Conservation (phyloP, 2,113 vertebrate species). For the Hippotragus niger region DNA sequence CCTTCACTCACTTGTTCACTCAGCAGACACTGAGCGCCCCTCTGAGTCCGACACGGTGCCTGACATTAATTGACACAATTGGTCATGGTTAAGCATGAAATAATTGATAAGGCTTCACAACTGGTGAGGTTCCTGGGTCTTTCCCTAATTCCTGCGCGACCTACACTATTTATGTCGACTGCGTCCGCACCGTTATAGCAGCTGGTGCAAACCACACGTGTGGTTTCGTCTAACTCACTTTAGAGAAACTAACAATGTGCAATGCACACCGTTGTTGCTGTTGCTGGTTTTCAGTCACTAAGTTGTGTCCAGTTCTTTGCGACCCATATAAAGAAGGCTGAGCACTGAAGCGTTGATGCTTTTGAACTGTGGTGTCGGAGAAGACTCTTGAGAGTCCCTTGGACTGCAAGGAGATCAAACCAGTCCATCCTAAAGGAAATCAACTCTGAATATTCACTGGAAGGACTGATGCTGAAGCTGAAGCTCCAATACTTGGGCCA, state of each 20-base stretch:
- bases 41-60: accelerated
- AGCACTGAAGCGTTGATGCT: not conserved
- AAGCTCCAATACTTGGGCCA: not conserved
- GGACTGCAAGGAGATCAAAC: not conserved
- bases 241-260: accelerated
- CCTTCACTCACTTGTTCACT: accelerated
- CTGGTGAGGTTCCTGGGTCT: not conserved
- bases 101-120: accelerated
- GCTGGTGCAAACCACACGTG: accelerated
- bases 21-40: accelerated
- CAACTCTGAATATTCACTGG: not conserved
- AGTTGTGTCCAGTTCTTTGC: accelerated
- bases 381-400: not conserved
- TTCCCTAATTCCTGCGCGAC: accelerated
- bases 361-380: not conserved
- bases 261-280: accelerated
- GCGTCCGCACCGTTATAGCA: accelerated
- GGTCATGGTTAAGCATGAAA: accelerated
- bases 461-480: not conserved
- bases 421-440: not conserved
- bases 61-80: accelerated
- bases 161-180: accelerated
- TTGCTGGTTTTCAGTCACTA: not conserved
- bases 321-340: not conserved
- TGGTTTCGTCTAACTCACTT: accelerated